Evolutionary conservation across 1,140 invertebrate genomes (phyloP).

Genomic region (Zaprionus inermis): DNA sequence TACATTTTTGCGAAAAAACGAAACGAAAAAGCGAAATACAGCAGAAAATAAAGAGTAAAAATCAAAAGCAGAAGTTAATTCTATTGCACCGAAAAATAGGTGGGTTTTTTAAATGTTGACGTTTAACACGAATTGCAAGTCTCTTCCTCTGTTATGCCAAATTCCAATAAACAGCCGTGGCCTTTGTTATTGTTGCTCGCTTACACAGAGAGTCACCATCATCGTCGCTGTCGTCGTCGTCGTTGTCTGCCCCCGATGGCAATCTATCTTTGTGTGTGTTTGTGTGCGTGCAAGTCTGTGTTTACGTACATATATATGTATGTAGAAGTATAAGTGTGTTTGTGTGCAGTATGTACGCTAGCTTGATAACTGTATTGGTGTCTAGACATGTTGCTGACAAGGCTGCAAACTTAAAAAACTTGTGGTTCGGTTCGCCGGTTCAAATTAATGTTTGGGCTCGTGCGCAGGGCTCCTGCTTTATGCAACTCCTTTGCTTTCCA

Average conservation of each 20-base stretch:
- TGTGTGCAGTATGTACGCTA: conserved; percentile 7
- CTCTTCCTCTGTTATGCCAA: conserved; percentile 42
- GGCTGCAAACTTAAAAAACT: conserved; percentile 42
- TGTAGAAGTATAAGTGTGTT: not conserved
- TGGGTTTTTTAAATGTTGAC: conserved; percentile 46
- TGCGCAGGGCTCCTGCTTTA: conserved; percentile 14
- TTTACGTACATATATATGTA: conserved; percentile 10
- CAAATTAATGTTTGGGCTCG: conserved; percentile 26
- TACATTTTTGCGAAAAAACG: conserved; percentile 55
- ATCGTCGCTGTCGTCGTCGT: conserved; percentile 18
- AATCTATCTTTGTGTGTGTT: conserved; percentile 42
- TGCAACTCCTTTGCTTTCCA: not conserved
- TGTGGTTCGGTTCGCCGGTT: conserved; percentile 51
- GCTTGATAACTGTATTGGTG: conserved; percentile 46
- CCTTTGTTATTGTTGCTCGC: conserved; percentile 59
- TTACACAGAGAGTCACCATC: conserved; percentile 34
- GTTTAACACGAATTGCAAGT: conserved; percentile 24
- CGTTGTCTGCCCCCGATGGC: conserved; percentile 47
- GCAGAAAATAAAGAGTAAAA: conserved; percentile 12
- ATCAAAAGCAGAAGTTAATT: conserved; percentile 48
- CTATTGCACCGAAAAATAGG: conserved; percentile 54
- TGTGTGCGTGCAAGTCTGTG: conserved; percentile 22
- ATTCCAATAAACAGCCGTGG: conserved; percentile 60
- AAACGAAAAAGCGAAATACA: conserved; percentile 46
- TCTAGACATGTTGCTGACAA: conserved; percentile 57